phyloP scores from a whole-genome alignment of 1,140 invertebrate species.

The Phortica variegata region DNA sequence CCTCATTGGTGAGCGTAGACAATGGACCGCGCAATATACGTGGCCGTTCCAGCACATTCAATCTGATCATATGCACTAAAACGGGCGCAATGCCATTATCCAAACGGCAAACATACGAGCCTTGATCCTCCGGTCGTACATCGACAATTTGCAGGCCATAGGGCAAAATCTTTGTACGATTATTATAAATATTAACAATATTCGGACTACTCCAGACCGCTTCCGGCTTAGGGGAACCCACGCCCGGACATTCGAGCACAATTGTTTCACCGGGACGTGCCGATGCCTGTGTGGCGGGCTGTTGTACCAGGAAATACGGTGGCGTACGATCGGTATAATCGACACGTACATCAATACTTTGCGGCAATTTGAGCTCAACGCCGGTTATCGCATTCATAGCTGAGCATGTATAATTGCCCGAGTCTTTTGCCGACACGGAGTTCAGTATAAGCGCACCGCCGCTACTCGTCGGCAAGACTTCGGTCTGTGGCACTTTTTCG shows the following conservation, averaged over 20 bases:
- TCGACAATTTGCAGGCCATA: constrained; percentile 69
- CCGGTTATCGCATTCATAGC: constrained; percentile 63
- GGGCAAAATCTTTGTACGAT: constrained; percentile 47
- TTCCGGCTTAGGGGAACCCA: constrained; percentile 63
- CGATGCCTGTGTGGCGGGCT: constrained; percentile 57
- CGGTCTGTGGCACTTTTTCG: constrained; percentile 42
- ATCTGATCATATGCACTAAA: constrained; percentile 57
- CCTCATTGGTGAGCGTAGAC: constrained; percentile 65
- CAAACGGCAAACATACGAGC: constrained; percentile 68
- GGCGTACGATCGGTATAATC: constrained; percentile 44
- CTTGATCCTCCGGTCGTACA: constrained; percentile 65
- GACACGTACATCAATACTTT: constrained; percentile 59
- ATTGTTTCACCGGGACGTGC: constrained; percentile 61
- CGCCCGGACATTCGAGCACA: constrained; percentile 66
- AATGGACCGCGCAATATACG: constrained; percentile 62
- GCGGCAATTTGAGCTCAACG: constrained; percentile 56
- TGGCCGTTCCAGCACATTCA: constrained; percentile 64
- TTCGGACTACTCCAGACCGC: constrained; percentile 63
- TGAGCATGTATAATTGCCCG: constrained; percentile 63
- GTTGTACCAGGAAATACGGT: constrained; percentile 60
- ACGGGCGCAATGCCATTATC: constrained; percentile 58
- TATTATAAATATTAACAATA: constrained; percentile 55
- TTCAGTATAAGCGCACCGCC: constrained; percentile 60
- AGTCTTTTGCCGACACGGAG: constrained; percentile 60
- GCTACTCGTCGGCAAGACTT: constrained; percentile 39